Evolutionary conservation across 1,140 invertebrate genomes (phyloP), one percentile per base, ranked within the genome.

Genomic region (Macrocentrus cingulum): DNA sequence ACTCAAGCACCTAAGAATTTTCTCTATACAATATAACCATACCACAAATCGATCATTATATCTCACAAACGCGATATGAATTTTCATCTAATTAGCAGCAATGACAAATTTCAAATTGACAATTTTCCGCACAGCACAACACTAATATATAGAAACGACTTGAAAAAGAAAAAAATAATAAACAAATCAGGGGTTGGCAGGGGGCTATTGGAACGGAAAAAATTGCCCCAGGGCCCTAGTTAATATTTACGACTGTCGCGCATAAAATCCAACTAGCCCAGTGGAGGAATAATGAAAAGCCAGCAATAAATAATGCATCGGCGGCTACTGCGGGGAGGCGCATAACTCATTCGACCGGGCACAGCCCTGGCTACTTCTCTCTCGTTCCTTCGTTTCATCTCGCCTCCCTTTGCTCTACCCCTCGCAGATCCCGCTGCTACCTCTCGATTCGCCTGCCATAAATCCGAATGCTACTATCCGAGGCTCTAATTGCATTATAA

Each of bases 401-500:
- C 42, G 19, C 19, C 42, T 44, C 42, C 42, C 44, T 25, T 23
- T 13, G 9, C 42, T n/a, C 16, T 19, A 19, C 18, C 42, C 19
- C 42, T 44, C 19, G 19, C 22, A 11, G 16, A 19, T 8, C 19
- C 19, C 39, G 19, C 45, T n/a, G 22, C 23, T 5, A 8, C 15
- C 19, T 7, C 36, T 48, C 71, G 46, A 49, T 70, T 69, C 64
- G 66, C 65, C 73, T 71, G 72, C 74, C 75, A 76, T 78, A 78
- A 77, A 78, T 77, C 71, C 74, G 72, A 71, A 69, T 67, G 74
- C 75, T 77, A 77, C 75, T 71, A 76, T 76, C 71, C 68, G 61
- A 69, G 71, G 70, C 73, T 76, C 74, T 79, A 79, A 79, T 79
- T 79, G 76, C 75, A 77, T 79, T 77, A 79, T 79, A 79, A 79